phyloP scores from a whole-genome alignment of 2,888 invertebrate genomes.

The Bunonema sp. region DNA sequence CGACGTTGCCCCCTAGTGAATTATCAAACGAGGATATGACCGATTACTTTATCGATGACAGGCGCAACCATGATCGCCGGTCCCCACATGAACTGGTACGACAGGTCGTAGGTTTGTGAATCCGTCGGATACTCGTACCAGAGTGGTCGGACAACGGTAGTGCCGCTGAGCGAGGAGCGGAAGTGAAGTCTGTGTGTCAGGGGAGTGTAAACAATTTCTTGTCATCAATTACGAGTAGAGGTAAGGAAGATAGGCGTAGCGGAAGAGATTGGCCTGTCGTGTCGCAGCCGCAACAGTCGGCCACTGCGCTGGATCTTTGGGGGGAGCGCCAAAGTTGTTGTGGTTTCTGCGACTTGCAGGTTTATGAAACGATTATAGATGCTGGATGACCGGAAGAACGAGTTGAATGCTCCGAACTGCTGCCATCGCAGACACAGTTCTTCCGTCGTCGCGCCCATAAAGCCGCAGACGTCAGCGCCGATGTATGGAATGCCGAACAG shows the following conservation, averaged over 20 bases:
- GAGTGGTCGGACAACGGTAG: background rate
- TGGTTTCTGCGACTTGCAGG: too few relatives aligned
- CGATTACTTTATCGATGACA: slow-evolving; percentile 10
- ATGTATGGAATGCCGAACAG: slow-evolving; percentile 34
- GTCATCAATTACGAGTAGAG: slow-evolving; percentile 30
- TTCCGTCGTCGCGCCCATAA: slow-evolving; percentile 44
- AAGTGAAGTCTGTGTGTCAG: slow-evolving; percentile 1
- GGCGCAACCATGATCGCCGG: slow-evolving; percentile 18
- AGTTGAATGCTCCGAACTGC: slow-evolving; percentile 37
- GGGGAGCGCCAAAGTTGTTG: slow-evolving; percentile 19
- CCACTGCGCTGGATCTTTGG: slow-evolving; percentile 40
- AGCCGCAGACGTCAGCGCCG: slow-evolving; percentile 50
- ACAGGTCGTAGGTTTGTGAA: slow-evolving; percentile 14
- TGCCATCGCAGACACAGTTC: slow-evolving; percentile 57
- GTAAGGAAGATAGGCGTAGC: slow-evolving; percentile 38
- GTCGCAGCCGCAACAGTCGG: slow-evolving; percentile 32
- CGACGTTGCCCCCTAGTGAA: too few relatives aligned
- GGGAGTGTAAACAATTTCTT: too few relatives aligned
- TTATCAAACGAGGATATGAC: too few relatives aligned
- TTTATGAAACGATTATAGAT: too few relatives aligned
- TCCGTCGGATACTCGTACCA: slow-evolving; percentile 12
- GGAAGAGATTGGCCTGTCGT: slow-evolving; percentile 28
- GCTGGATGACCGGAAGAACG: slow-evolving; percentile 19
- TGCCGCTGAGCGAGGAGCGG: background rate
- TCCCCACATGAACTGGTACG: slow-evolving; percentile 39